Evolutionary conservation across 1,140 invertebrate genomes (phyloP).

Genomic region (Drosophila dunni): DNA sequence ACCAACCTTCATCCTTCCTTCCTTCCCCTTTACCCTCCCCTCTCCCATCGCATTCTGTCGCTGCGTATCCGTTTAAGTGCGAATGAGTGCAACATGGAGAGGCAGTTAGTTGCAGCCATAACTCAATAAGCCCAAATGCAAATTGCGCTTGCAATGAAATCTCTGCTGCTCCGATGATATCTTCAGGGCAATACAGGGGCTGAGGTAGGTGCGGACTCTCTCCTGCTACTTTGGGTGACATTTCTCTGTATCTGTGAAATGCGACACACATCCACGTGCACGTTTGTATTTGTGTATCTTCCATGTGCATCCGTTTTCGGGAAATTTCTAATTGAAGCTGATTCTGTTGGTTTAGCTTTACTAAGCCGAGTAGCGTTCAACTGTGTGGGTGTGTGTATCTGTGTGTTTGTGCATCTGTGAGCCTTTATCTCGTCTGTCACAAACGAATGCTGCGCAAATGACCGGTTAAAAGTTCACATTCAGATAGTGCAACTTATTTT

Average conservation of each 20-base stretch:
- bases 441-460: constrained; percentile 32
- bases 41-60: not conserved
- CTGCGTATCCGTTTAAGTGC: constrained; percentile 66
- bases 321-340: constrained; percentile 76
- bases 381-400: not conserved
- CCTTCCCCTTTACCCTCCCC: not conserved
- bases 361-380: constrained; percentile 42
- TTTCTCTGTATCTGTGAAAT: constrained; percentile 21
- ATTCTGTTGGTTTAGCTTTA: constrained; percentile 65
- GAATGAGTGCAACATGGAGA: constrained; percentile 64
- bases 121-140: constrained; percentile 82
- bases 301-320: constrained; percentile 64
- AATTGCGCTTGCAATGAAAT: constrained; percentile 67
- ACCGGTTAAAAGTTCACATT: not conserved
- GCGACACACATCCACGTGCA: constrained; percentile 3
- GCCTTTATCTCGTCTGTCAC: constrained; percentile 26
- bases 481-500: not conserved
- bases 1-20: not conserved
- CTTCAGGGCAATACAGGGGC: constrained; percentile 21
- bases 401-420: not conserved
- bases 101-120: constrained; percentile 76
- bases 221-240: constrained; percentile 7
- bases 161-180: constrained; percentile 49
- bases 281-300: constrained; percentile 2
- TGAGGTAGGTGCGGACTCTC: not conserved